Evolutionary conservation across 2,113 vertebrate species (phyloP).

Genomic region (Petroica traversi): DNA sequence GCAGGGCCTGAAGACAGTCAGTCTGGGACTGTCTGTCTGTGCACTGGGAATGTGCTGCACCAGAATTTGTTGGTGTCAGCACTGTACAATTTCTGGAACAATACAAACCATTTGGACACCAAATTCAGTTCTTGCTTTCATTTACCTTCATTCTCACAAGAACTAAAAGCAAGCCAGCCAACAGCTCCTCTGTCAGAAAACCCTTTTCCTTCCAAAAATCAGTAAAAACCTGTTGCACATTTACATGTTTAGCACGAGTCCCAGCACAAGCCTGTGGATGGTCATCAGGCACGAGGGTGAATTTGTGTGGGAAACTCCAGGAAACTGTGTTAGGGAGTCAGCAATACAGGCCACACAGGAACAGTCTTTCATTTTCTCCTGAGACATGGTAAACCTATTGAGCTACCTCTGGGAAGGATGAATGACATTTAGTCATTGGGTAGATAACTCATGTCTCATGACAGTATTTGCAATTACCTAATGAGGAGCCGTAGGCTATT

Average conservation of each 20-base stretch:
- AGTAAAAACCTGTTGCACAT: neutral
- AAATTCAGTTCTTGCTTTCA: neutral
- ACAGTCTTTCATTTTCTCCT: neutral
- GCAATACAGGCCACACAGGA: neutral
- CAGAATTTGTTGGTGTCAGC: neutral
- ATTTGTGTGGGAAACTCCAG: neutral
- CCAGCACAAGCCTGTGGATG: neutral
- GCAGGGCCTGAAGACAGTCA: neutral
- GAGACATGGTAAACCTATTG: neutral
- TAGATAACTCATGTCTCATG: neutral
- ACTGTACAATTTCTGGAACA: neutral
- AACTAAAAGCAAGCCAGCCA: neutral
- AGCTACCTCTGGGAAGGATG: neutral
- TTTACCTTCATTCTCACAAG: neutral
- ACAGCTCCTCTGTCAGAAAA: neutral
- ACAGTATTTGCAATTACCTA: neutral
- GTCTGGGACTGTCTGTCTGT: fast-evolving
- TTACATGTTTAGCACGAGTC: neutral
- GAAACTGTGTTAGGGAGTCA: neutral
- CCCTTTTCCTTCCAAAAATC: neutral
- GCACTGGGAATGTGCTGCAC: no score
- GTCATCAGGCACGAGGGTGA: neutral
- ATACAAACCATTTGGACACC: neutral
- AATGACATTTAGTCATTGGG: neutral
- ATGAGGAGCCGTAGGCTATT: neutral